Base-by-base conservation (phyloP, 2,888 invertebrate species). In the Lasioglossum leucozonium region DNA sequence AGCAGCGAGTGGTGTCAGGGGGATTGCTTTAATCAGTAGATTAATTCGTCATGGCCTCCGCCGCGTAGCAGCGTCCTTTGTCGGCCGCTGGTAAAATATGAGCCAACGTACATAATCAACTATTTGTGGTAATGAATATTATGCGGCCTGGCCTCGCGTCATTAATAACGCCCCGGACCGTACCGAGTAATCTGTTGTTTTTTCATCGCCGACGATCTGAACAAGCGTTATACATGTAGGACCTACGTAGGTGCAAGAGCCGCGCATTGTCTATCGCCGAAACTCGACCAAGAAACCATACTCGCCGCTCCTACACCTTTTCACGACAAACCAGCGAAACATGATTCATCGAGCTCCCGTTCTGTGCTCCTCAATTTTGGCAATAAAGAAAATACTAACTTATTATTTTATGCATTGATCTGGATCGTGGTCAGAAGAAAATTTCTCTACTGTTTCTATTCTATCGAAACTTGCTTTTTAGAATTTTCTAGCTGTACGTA, bases 51-150 rank as follows among this genome's bases (percentile, higher is more conserved):
- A 94, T 93, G 94, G 93, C 93, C 91, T 91, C 84, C 93, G 91
- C 92, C 90, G 92, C 91, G 93, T 91, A 92, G 92, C 91, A 93
- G 85, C 92, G 92, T 93, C 93, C 94, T 94, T 94, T 94, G 94
- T 94, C 94, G 94, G 94, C 92, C 87, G 91, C 90, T 91, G 89
- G 91, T 92, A 93, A 93, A 93, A 93, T 92, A 93, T 92, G 93
- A 92, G 92, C 92, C 91, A 88, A 93, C 93, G 93, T 93, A 93
- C 93, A 94, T 93, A 94, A 94, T 94, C 93, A 94, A 94, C 93
- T 93, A 93, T 94, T 94, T 94, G 93, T 93, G 94, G 93, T 94
- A 94, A 94, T 94, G 95, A 94, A 95, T 94, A 94, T 94, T 94
- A 93, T 94, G 92, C 92, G 92, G 92, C 91, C 90, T 91, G 91